Evolutionary conservation across 2,888 invertebrate genomes (phyloP).

Genomic region (Epinotia bilunana): DNA sequence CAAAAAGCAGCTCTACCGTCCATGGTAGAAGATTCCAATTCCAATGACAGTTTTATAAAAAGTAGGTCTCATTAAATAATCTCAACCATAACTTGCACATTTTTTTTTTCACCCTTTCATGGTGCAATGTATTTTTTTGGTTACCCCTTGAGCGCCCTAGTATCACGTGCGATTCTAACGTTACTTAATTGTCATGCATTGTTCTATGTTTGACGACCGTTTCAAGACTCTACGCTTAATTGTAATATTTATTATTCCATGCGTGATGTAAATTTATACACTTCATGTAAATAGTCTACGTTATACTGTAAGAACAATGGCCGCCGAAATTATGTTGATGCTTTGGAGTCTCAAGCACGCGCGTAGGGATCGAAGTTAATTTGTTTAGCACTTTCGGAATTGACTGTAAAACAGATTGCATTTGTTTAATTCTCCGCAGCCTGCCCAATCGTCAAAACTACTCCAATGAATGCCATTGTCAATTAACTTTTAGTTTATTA

Average conservation of each 20-base stretch:
- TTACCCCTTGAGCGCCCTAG: no score
- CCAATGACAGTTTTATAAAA: no score
- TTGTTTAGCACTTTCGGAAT: background rate
- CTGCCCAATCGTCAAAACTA: conserved; percentile 5
- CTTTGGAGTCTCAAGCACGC: background rate
- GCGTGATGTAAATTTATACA: background rate
- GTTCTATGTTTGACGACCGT: no score
- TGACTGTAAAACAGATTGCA: background rate
- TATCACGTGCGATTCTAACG: no score
- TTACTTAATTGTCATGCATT: no score
- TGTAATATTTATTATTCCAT: background rate
- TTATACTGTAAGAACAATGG: background rate
- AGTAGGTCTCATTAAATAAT: no score
- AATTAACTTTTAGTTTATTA: conserved; percentile 21
- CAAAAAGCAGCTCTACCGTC: no score
- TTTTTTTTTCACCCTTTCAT: no score
- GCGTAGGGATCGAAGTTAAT: background rate
- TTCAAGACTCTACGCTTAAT: no score
- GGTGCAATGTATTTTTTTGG: no score
- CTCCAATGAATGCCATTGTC: conserved; percentile 5
- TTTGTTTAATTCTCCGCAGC: background rate
- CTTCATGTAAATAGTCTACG: background rate
- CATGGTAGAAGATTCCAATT: no score
- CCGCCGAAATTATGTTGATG: background rate
- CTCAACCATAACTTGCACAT: no score